phyloP scores from a whole-genome alignment of 2,797 vertebrate genomes.

The Parotocinclus haroldoi region DNA sequence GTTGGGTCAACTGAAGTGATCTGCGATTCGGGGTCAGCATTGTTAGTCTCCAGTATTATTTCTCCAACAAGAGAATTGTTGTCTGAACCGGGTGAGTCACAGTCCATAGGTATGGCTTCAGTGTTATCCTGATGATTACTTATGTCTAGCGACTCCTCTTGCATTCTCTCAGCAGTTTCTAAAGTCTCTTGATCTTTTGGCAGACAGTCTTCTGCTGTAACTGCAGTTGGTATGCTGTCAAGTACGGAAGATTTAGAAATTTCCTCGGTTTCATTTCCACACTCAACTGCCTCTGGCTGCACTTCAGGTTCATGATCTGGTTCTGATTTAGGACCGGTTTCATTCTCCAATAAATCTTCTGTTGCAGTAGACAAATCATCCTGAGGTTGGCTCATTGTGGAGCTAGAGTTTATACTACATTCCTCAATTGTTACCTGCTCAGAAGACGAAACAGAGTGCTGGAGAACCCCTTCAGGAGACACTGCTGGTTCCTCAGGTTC shows the following conservation, averaged over 20 bases:
- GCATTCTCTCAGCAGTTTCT: background rate
- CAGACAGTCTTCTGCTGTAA: background rate
- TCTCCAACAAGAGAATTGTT: constrained; percentile 66
- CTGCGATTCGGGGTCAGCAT: constrained; percentile 27
- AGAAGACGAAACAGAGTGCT: background rate
- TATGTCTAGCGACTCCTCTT: constrained; percentile 5
- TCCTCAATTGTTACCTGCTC: constrained; percentile 12
- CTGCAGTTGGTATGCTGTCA: background rate
- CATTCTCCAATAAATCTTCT: constrained; percentile 5
- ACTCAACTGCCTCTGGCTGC: constrained; percentile 11
- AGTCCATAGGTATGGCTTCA: constrained; percentile 87
- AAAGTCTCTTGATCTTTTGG: background rate
- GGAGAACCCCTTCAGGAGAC: constrained; percentile 7
- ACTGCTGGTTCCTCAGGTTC: background rate
- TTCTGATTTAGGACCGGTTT: constrained; percentile 18
- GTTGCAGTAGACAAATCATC: constrained; percentile 17
- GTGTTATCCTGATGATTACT: constrained; percentile 72
- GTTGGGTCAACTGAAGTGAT: constrained; percentile 46
- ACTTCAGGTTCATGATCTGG: constrained; percentile 26
- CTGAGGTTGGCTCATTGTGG: constrained; percentile 12
- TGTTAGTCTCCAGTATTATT: constrained; percentile 50
- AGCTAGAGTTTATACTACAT: constrained; percentile 6
- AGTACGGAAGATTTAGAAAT: background rate
- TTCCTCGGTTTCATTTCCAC: constrained; percentile 7
- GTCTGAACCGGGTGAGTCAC: constrained; percentile 82